Conservation (phyloP, 2,797 vertebrate species). For the Discoglossus pictus region DNA sequence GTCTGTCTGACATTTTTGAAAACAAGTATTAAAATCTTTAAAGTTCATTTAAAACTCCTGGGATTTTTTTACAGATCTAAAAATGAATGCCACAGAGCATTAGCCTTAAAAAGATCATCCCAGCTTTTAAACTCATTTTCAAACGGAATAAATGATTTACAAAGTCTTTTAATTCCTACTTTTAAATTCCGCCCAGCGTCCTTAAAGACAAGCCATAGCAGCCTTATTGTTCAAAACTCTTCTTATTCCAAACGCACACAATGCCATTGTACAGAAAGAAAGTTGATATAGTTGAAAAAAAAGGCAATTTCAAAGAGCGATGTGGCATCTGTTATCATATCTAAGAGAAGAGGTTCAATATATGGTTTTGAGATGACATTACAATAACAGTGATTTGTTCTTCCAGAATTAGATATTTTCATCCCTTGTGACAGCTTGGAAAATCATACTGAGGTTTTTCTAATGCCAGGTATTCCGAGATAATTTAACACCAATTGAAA, state of each 20-base stretch:
- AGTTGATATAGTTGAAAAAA: background rate
- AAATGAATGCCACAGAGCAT: too few species aligned
- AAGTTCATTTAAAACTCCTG: too few species aligned
- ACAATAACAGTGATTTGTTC: slow-evolving; percentile 48
- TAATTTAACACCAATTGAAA: slow-evolving; percentile 60
- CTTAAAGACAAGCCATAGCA: slow-evolving; percentile 20
- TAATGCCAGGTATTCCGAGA: slow-evolving; percentile 55
- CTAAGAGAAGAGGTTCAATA: background rate
- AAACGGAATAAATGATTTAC: slow-evolving; percentile 27
- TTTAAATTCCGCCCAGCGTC: background rate
- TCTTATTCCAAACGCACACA: background rate
- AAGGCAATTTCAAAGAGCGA: slow-evolving; percentile 7
- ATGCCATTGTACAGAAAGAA: background rate
- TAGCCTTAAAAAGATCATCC: slow-evolving; percentile 7
- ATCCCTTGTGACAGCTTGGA: slow-evolving; percentile 58
- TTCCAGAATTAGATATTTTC: slow-evolving; percentile 57
- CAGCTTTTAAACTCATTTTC: slow-evolving; percentile 23
- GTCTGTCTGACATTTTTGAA: too few species aligned
- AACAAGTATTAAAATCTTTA: too few species aligned
- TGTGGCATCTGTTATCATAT: slow-evolving; percentile 43
- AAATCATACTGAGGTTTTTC: slow-evolving; percentile 54
- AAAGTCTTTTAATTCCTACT: slow-evolving; percentile 4
- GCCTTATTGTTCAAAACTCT: background rate
- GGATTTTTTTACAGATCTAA: too few species aligned
- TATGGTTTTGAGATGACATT: slow-evolving; percentile 43